phyloP scores from a whole-genome alignment of 2,797 vertebrate genomes.

The Sarcoramphus papa region DNA sequence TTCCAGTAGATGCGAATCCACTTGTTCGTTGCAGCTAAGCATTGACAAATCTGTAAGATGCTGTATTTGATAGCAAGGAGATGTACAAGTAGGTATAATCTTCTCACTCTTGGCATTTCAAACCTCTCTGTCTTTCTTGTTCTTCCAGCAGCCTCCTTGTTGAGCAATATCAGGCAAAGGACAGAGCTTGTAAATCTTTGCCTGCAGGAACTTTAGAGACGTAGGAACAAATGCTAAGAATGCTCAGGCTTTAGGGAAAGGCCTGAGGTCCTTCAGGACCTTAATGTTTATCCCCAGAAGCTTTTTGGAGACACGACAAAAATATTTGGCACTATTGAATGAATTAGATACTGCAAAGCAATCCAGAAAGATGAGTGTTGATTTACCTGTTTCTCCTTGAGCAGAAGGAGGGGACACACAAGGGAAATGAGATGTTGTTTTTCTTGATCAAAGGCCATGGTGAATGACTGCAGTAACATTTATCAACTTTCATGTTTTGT shows the following conservation, averaged over 20 bases:
- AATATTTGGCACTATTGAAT: slow-evolving; percentile 3
- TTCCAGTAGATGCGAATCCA: not conserved
- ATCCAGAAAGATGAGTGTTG: not conserved
- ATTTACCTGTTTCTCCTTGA: not conserved
- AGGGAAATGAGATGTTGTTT: not conserved
- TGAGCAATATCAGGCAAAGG: slow-evolving; percentile 27
- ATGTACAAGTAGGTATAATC: not conserved
- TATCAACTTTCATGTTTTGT: not conserved
- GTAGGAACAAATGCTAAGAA: slow-evolving; percentile 55
- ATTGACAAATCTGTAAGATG: not conserved
- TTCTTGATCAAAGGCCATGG: not conserved
- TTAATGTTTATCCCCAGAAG: not conserved
- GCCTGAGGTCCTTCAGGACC: slow-evolving; percentile 1
- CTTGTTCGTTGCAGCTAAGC: fast-evolving
- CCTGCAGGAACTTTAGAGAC: slow-evolving; percentile 40
- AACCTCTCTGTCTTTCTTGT: slow-evolving; percentile 25
- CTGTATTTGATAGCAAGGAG: not conserved
- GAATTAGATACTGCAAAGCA: not conserved
- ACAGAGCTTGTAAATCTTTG: slow-evolving; percentile 26
- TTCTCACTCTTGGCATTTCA: slow-evolving; percentile 5
- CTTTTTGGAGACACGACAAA: slow-evolving; percentile 36
- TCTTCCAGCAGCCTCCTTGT: slow-evolving; percentile 38
- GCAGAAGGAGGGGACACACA: not conserved
- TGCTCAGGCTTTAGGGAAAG: slow-evolving; percentile 9
- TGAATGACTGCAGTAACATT: not conserved